Percentiles rank a stretch among this genome's conserved stretches.
Evolutionary conservation across 30 jellyfish, hydroid and myxozoan genomes (phyloP).

Genomic region (Phacellophora camtschatica): DNA sequence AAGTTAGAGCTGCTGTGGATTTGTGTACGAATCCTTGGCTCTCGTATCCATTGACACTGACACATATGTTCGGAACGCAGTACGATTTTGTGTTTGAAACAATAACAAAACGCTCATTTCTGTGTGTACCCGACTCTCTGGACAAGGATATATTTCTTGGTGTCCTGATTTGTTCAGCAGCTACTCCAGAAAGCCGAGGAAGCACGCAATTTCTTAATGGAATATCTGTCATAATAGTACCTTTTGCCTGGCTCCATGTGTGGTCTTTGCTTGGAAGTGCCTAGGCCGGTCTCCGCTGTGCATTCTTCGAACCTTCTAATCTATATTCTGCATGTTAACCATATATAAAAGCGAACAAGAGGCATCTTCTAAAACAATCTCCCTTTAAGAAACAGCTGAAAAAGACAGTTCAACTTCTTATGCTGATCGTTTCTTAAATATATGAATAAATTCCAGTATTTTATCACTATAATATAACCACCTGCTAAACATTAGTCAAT

Average conservation of each 20-base stretch:
- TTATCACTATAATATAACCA: too few species aligned
- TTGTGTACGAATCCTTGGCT: conserved; percentile 53
- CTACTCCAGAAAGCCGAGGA: conserved; percentile 40
- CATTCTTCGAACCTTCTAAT: too few species aligned
- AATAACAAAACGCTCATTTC: conserved; percentile 22
- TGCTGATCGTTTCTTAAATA: too few species aligned
- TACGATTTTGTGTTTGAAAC: conserved; percentile 32
- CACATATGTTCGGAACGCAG: conserved; percentile 24
- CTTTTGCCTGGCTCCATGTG: conserved; percentile 48
- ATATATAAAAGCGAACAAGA: too few species aligned
- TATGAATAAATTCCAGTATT: too few species aligned
- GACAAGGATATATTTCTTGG: not conserved
- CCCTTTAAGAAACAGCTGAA: too few species aligned
- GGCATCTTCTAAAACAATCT: too few species aligned
- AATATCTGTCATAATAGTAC: conserved; percentile 55
- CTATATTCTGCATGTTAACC: too few species aligned
- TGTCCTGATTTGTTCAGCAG: conserved; percentile 8
- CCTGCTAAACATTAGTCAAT: too few species aligned
- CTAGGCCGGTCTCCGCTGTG: conserved; percentile 20
- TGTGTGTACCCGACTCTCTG: not conserved
- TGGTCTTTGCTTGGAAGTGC: conserved; percentile 31
- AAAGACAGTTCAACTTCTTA: too few species aligned
- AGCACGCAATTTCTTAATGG: conserved; percentile 16
- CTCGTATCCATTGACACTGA: conserved; percentile 35
- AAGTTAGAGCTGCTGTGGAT: not conserved